Conservation (phyloP, 2,113 vertebrate species). For the Erpornis zantholeuca region DNA sequence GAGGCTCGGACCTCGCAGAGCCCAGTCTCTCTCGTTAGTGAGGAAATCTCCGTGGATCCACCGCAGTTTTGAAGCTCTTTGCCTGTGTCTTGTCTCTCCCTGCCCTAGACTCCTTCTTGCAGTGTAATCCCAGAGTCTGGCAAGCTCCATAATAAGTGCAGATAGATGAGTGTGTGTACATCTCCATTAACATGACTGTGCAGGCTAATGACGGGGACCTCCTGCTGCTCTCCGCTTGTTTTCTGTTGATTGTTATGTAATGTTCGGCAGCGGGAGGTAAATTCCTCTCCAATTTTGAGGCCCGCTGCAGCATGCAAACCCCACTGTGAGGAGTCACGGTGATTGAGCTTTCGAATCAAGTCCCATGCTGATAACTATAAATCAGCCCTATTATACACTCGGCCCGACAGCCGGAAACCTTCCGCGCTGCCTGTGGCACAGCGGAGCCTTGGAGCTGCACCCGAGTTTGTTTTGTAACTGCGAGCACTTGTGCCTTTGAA, state of each 20-base stretch:
- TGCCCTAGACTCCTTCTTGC: neutral
- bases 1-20: neutral
- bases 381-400: conserved; percentile 76
- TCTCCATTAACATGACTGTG: conserved; percentile 71
- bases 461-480: neutral
- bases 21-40: accelerated
- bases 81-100: neutral
- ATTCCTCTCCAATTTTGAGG: conserved; percentile 84
- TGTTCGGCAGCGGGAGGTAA: conserved; percentile 84
- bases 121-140: conserved; percentile 22
- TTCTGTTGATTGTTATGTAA: conserved; percentile 86
- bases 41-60: neutral
- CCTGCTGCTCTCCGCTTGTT: conserved; percentile 79
- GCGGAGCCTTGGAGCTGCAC: conserved; percentile 28
- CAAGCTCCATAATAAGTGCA: conserved; percentile 46
- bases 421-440: conserved; percentile 12
- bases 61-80: neutral
- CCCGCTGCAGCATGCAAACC: conserved; percentile 75
- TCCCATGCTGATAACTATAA: conserved; percentile 81
- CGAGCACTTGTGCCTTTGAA: neutral
- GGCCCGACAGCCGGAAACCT: conserved; percentile 65
- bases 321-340: conserved; percentile 78
- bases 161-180: conserved; percentile 59
- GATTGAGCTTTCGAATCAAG: conserved; percentile 80
- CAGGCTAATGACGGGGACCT: conserved; percentile 73